A percentile compares a stretch with the other conserved stretches of the same genome.
Conservation (phyloP, 2,113 vertebrate species). For the Phylloscopus trochiloides region DNA sequence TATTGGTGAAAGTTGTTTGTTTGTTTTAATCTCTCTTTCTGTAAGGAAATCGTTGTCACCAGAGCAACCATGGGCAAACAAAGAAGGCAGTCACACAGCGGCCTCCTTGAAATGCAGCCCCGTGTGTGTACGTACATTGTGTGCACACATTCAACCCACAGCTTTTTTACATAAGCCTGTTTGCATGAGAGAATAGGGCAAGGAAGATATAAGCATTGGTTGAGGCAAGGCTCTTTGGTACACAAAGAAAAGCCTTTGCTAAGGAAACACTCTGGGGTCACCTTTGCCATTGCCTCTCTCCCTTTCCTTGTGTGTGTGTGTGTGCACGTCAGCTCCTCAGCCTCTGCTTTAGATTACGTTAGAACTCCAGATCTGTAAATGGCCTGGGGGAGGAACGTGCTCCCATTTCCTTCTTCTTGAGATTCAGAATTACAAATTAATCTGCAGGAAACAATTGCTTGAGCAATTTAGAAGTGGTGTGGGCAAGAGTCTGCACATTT, state of each 20-base stretch:
- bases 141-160: background rate
- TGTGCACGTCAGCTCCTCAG: background rate
- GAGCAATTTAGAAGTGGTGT: conserved; percentile 49
- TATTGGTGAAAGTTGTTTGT: background rate
- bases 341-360: conserved; percentile 23
- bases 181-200: background rate
- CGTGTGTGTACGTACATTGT: fast-evolving
- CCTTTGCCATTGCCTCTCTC: background rate
- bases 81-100: background rate
- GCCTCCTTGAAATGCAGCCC: background rate
- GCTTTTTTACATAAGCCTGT: background rate
- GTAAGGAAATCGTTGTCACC: background rate
- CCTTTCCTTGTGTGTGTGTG: fast-evolving
- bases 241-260: background rate
- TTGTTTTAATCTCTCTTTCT: background rate
- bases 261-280: background rate
- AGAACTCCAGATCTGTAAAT: conserved; percentile 24
- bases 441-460: conserved; percentile 69
- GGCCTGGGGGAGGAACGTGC: conserved; percentile 31
- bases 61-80: background rate
- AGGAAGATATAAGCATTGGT: background rate
- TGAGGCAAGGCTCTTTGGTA: background rate
- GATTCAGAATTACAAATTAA: conserved; percentile 70
- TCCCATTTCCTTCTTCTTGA: conserved; percentile 51
- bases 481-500: background rate